Conservation (phyloP, 1,140 invertebrate genomes). For the Asbolus verrucosus region DNA sequence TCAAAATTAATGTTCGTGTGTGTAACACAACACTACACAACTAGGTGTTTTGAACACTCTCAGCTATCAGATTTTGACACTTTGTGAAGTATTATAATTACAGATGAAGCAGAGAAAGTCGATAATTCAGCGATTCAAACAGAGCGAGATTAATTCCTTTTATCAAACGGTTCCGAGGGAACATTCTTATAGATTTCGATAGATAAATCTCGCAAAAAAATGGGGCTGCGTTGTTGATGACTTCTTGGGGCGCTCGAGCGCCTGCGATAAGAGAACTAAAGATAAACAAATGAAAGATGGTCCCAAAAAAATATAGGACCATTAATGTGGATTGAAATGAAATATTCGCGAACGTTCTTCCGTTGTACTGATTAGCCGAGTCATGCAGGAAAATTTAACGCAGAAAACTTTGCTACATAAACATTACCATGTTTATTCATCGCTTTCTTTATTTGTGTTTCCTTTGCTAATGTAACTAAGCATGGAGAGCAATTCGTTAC, state of each 20-base stretch:
- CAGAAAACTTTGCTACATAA: constrained; percentile 45
- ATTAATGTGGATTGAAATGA: constrained; percentile 52
- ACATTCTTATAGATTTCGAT: constrained; percentile 2
- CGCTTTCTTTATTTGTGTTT: constrained; percentile 51
- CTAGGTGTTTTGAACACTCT: constrained; percentile 34
- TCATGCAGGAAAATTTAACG: constrained; percentile 44
- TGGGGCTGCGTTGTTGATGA: neutral
- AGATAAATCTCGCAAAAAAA: constrained; percentile 11
- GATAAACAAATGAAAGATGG: constrained; percentile 54
- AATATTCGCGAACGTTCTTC: constrained; percentile 45
- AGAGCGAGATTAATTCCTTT: constrained; percentile 4
- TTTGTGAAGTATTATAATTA: too few species aligned
- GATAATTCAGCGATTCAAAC: constrained; percentile 21
- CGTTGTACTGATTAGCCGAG: constrained; percentile 49
- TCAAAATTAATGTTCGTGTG: constrained; percentile 46
- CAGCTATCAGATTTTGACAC: constrained; percentile 38
- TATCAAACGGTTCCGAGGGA: neutral
- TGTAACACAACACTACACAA: constrained; percentile 39
- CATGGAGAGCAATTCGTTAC: constrained; percentile 38
- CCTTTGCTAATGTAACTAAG: constrained; percentile 34
- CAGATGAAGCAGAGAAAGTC: too few species aligned
- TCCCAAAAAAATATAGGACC: constrained; percentile 45
- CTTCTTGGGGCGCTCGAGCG: neutral
- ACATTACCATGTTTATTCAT: constrained; percentile 49
- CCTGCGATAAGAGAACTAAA: constrained; percentile 42